Evolutionary conservation across 2,888 invertebrate species (phyloP).

Genomic region (Drosophila acutilabella): DNA sequence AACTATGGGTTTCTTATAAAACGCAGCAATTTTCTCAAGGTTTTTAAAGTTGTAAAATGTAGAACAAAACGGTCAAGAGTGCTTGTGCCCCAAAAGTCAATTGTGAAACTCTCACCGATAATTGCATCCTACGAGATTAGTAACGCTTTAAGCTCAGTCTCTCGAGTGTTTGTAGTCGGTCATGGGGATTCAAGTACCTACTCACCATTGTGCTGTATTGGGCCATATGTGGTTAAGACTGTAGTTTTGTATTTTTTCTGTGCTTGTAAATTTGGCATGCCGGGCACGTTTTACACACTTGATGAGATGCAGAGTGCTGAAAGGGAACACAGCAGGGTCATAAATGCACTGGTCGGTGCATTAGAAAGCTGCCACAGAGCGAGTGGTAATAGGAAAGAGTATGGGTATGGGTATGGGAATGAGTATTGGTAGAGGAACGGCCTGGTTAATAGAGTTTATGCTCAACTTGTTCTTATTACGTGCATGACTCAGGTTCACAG

Average conservation of each 20-base stretch:
- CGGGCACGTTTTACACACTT: conserved; percentile 67
- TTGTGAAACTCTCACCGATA: conserved; percentile 56
- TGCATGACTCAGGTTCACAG: conserved; percentile 35
- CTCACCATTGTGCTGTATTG: conserved; percentile 1
- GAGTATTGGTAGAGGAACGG: conserved; percentile 24
- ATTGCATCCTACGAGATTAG: conserved; percentile 51
- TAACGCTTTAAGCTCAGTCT: conserved; percentile 43
- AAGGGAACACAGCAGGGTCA: conserved; percentile 65
- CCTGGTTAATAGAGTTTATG: conserved; percentile 51
- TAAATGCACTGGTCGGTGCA: conserved; percentile 54
- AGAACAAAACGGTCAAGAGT: conserved; percentile 40
- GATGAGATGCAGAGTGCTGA: conserved; percentile 67
- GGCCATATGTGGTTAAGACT: conserved; percentile 50
- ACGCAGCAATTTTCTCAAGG: too few relatives aligned
- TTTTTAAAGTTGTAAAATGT: conserved; percentile 8
- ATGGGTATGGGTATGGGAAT: conserved; percentile 2
- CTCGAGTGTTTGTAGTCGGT: conserved; percentile 31
- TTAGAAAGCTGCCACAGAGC: conserved; percentile 57
- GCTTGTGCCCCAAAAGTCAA: conserved; percentile 34
- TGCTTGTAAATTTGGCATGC: conserved; percentile 64
- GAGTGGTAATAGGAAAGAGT: conserved; percentile 19
- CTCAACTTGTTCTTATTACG: conserved; percentile 67
- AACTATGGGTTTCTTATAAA: too few relatives aligned
- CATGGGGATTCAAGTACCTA: conserved; percentile 27
- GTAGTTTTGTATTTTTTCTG: conserved; percentile 27